These are phyloP conservation scores for Anticlea derivata DNA, from an alignment of 2,888 invertebrate genomes.

Conservation along the genomic window DNA sequence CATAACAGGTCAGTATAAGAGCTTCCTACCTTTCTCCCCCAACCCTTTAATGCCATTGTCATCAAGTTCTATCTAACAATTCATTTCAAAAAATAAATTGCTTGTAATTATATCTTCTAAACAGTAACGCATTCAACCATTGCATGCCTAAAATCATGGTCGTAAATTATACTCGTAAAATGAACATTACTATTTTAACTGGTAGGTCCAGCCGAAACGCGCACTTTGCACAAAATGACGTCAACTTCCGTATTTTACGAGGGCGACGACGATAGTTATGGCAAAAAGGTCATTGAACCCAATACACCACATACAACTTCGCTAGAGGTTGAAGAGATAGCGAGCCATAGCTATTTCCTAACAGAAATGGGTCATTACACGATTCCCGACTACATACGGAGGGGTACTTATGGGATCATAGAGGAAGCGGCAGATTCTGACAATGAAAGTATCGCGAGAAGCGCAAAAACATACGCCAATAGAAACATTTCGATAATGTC, in stretches of 20 bases:
- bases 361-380: slow-evolving; percentile 79
- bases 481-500: slow-evolving; percentile 87
- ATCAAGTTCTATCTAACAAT: slow-evolving; percentile 25
- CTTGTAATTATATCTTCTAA: slow-evolving; percentile 38
- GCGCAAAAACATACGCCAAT: slow-evolving; percentile 59
- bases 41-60: slow-evolving; percentile 43
- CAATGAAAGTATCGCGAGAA: slow-evolving; percentile 66
- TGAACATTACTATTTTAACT: slow-evolving; percentile 78
- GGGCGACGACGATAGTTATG: slow-evolving; percentile 70
- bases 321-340: slow-evolving; percentile 84
- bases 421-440: slow-evolving; percentile 82
- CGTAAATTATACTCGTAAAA: slow-evolving; percentile 47
- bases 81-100: slow-evolving; percentile 41
- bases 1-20: slow-evolving; percentile 84
- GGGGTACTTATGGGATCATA: slow-evolving; percentile 76
- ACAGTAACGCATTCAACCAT: slow-evolving; percentile 50
- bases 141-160: slow-evolving; percentile 50
- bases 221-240: slow-evolving; percentile 86
- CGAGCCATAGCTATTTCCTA: slow-evolving; percentile 83
- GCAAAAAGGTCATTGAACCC: slow-evolving; percentile 69
- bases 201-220: slow-evolving; percentile 87
- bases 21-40: slow-evolving; percentile 66
- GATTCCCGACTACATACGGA: slow-evolving; percentile 70
- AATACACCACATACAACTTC: slow-evolving; percentile 80
- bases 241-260: slow-evolving; percentile 84